phyloP scores from a whole-genome alignment of 1,140 invertebrate genomes.

The Hormaphis cornu region DNA sequence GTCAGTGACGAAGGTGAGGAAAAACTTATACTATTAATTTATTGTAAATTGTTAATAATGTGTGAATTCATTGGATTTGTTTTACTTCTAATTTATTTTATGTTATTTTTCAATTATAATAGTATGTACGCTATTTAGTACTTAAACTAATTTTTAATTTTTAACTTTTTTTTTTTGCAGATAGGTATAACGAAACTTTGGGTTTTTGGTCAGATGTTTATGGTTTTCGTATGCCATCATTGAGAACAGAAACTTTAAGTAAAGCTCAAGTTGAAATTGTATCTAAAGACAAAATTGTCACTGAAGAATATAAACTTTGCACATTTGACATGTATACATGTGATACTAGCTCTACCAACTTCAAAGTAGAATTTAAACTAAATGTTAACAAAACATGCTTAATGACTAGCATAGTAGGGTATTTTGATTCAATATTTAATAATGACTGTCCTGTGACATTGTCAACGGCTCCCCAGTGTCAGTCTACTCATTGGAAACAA shows the following conservation, averaged over 20 bases:
- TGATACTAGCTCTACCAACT: conserved; percentile 67
- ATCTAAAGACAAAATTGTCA: conserved; percentile 64
- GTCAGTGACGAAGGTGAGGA: conserved; percentile 72
- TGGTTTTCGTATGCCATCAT: conserved; percentile 92
- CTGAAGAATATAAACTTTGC: conserved; percentile 55
- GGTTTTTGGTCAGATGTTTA: conserved; percentile 95
- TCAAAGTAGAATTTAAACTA: conserved; percentile 67
- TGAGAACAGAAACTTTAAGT: conserved; percentile 76
- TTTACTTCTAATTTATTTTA: neutral
- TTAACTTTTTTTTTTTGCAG: conserved; percentile 41
- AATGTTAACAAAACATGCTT: conserved; percentile 58
- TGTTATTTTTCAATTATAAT: neutral
- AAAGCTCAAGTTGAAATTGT: conserved; percentile 86
- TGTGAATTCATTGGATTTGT: conserved; percentile 31
- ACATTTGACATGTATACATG: conserved; percentile 75
- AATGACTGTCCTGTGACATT: conserved; percentile 56
- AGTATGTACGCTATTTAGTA: neutral
- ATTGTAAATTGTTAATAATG: conserved; percentile 33
- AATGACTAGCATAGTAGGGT: conserved; percentile 81
- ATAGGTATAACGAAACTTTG: conserved; percentile 61
- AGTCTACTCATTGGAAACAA: conserved; percentile 94
- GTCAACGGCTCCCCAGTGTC: conserved; percentile 62
- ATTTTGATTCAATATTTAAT: conserved; percentile 86
- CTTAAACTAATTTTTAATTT: neutral
- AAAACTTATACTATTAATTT: conserved; percentile 19